Percentiles rank a stretch among this genome's conserved stretches.
phyloP scores from a whole-genome alignment of 2,113 vertebrate genomes.

The Cnemophilus loriae region DNA sequence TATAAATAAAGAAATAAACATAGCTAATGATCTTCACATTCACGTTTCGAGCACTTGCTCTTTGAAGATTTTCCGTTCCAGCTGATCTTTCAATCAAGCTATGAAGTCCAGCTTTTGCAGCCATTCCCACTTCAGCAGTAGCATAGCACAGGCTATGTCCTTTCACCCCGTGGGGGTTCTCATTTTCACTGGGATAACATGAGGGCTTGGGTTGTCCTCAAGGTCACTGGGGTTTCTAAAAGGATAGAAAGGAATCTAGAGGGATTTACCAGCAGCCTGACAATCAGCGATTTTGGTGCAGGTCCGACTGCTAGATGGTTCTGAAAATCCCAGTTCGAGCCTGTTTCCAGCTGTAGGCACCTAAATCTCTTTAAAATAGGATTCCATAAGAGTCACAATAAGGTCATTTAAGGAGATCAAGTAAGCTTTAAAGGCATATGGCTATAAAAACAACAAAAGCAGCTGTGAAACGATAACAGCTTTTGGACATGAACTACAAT shows the following conservation, averaged over 20 bases:
- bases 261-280: not conserved
- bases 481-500: not conserved
- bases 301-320: not conserved
- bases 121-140: not conserved
- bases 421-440: not conserved
- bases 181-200: not conserved
- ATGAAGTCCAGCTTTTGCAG: not conserved
- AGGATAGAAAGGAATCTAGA: not conserved
- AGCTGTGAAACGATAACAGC: not conserved
- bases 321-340: not conserved
- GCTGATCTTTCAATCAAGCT: not conserved
- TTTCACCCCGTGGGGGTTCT: not conserved
- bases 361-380: not conserved
- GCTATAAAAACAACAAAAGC: conserved; percentile 3
- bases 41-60: not conserved
- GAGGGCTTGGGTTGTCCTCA: not conserved
- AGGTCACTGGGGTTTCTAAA: not conserved
- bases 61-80: not conserved
- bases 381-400: not conserved
- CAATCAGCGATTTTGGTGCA: not conserved
- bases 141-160: not conserved
- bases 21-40: not conserved
- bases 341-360: not conserved
- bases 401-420: conserved; percentile 5
- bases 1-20: not conserved